These are phyloP conservation scores for Tringa solitaria DNA, from an alignment of 2,113 vertebrate species.

Conservation along the genomic window DNA sequence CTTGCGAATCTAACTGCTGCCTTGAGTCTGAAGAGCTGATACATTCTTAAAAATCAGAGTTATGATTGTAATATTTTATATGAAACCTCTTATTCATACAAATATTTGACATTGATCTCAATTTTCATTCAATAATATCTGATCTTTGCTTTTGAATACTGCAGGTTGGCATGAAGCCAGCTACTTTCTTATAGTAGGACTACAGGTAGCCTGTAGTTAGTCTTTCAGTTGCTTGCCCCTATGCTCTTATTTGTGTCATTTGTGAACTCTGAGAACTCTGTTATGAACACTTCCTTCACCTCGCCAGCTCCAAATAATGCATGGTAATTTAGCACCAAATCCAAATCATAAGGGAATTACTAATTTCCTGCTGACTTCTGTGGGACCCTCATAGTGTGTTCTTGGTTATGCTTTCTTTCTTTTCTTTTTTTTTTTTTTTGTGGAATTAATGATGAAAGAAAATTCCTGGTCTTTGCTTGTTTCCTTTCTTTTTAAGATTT, in stretches of 20 bases:
- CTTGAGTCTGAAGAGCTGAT: not conserved
- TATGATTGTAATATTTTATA: not conserved
- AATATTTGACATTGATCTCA: not conserved
- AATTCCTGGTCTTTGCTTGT: not conserved
- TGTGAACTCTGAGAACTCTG: not conserved
- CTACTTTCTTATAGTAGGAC: not conserved
- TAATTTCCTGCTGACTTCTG: not conserved
- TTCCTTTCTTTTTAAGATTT: constrained; percentile 24
- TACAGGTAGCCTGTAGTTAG: not conserved
- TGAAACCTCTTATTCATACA: not conserved
- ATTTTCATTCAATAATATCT: not conserved
- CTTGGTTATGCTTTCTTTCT: not conserved
- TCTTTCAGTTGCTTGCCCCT: not conserved
- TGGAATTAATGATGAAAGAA: not conserved
- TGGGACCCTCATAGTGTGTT: not conserved
- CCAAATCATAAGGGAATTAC: not conserved
- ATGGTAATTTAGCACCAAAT: not conserved
- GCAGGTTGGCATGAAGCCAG: not conserved
- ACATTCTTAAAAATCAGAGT: not conserved
- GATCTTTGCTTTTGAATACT: not conserved
- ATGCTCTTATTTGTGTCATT: not conserved
- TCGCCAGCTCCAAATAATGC: not conserved
- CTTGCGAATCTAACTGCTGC: not conserved
- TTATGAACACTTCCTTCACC: not conserved
- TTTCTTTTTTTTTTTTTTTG: not conserved